Base-by-base conservation (phyloP, 2,888 invertebrate genomes). In the Apamea sordens region DNA sequence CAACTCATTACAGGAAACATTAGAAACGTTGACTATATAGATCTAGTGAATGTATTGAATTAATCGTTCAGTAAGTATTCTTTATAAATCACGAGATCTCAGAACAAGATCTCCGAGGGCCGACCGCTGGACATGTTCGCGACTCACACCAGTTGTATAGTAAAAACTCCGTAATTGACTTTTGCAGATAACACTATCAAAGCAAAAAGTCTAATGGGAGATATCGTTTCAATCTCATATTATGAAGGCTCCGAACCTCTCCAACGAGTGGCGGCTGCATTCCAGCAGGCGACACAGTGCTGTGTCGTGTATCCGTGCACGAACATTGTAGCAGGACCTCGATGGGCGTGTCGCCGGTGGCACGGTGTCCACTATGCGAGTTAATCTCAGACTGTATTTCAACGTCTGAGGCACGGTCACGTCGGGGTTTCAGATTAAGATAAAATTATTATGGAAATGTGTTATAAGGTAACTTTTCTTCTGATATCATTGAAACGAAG, bases 131-230 rank as follows among this genome's bases (percentile, higher is more conserved):
- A 85, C 89, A 82, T 87, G 87, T 88, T 86, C 76, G 68, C 80
- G 68, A 59, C 78, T 73, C 13, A 68, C 41, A 82, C 84, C 63
- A 71, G 76, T 79, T 80, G 73, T 65, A 68, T 36, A 50, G 68
- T 78, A 88, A 88, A 88, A 88, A 83, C 65, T 85, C 41, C 67
- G 59, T 82, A 83, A 84, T 86, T 86, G 86, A 83, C 88, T 83
- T 81, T 83, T 77, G 73, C 79, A 75, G 87, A 88, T 86, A 88
- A 81, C 73, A 88, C 84, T 80, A 80, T 73, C 77, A 44, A 41
- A 78, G 73, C 73, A 85, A 85, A 88, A 88, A 88, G 69, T 70
- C 53, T 85, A 80, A 85, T 77, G 73, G 71, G 73, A 77, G 73
- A 79, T 88, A 85, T 88, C 80, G 50, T 64, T 80, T 67, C 76